Conservation (phyloP, 2,797 vertebrate genomes). For the Discoglossus pictus region DNA sequence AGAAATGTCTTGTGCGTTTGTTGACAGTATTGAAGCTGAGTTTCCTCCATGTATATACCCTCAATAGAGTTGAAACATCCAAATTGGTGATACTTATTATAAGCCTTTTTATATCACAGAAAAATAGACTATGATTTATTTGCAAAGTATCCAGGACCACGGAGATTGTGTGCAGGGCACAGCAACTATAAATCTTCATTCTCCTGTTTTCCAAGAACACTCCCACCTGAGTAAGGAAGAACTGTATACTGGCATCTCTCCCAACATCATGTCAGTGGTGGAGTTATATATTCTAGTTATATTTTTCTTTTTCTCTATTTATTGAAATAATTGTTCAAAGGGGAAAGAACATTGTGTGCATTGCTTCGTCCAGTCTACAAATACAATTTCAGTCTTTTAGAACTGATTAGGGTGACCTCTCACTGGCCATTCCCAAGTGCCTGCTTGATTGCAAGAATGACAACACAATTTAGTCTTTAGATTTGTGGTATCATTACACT, state of each 20-base stretch:
- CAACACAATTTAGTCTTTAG: neutral
- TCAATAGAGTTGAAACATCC: conserved; percentile 10
- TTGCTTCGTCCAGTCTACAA: conserved; percentile 27
- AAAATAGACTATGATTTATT: conserved; percentile 42
- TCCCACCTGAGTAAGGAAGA: conserved; percentile 33
- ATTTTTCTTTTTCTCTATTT: conserved; percentile 29
- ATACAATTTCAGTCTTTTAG: conserved; percentile 20
- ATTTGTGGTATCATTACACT: neutral
- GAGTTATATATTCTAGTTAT: conserved; percentile 17
- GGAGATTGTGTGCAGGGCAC: conserved; percentile 26
- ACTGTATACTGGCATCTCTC: conserved; percentile 26
- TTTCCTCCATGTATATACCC: conserved; percentile 31
- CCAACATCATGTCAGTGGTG: conserved; percentile 15
- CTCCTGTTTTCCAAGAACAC: neutral
- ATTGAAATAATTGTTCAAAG: conserved; percentile 39
- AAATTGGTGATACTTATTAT: conserved; percentile 24
- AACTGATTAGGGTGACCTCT: conserved; percentile 36
- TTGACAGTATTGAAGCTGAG: conserved; percentile 20
- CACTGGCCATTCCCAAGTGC: conserved; percentile 17
- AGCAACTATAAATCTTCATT: conserved; percentile 39
- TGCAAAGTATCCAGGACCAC: conserved; percentile 26
- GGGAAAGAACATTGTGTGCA: conserved; percentile 43
- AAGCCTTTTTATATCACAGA: conserved; percentile 26
- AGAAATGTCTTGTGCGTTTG: conserved; percentile 12
- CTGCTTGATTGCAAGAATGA: conserved; percentile 13